These are phyloP conservation scores for Tineola bisselliella DNA, from an alignment of 2,888 invertebrate genomes.

Conservation along the genomic window DNA sequence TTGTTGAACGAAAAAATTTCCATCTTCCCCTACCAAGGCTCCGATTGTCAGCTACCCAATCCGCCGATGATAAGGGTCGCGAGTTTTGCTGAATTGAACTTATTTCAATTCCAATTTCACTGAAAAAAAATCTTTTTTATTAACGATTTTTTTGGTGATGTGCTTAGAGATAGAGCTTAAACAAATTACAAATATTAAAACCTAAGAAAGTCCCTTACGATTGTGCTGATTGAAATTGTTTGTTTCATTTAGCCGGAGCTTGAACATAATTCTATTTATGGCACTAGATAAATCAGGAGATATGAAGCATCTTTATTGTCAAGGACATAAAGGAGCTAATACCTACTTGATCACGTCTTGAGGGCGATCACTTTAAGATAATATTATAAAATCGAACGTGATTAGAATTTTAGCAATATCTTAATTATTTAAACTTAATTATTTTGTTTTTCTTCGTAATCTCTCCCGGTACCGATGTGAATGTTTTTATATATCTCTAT, in stretches of 20 bases:
- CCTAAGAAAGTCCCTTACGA: too few relatives aligned
- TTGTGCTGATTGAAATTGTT: too few relatives aligned
- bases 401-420: too few relatives aligned
- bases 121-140: not conserved
- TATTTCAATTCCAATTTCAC: not conserved
- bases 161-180: too few relatives aligned
- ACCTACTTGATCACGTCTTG: not conserved
- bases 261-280: too few relatives aligned
- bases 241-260: too few relatives aligned
- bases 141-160: not conserved
- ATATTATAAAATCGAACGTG: not conserved
- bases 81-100: not conserved
- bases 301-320: not conserved
- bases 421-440: too few relatives aligned
- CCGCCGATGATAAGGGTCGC: not conserved
- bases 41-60: not conserved
- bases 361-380: not conserved
- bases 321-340: not conserved
- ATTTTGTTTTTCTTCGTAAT: too few relatives aligned
- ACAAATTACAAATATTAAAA: too few relatives aligned
- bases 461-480: too few relatives aligned
- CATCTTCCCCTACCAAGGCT: conserved; percentile 1
- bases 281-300: too few relatives aligned
- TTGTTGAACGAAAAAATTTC: not conserved
- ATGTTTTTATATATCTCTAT: too few relatives aligned